Conservation (phyloP, 2,888 invertebrate species). For the Drosophila greeni region DNA sequence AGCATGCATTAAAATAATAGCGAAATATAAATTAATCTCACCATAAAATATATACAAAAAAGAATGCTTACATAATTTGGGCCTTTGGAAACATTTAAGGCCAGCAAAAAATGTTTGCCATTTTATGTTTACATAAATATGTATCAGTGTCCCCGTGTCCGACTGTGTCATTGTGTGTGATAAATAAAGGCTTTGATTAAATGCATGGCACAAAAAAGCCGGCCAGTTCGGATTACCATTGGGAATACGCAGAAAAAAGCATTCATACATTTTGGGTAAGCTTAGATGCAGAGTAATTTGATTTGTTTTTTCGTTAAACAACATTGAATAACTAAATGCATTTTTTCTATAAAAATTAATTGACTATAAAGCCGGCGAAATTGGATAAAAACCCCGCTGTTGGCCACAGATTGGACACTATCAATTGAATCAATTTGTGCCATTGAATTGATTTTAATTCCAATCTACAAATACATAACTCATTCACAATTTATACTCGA, state of each 20-base stretch:
- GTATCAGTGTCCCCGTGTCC: constrained; percentile 20
- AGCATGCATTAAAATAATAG: constrained; percentile 55
- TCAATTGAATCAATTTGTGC: constrained; percentile 17
- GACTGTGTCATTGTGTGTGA: constrained; percentile 21
- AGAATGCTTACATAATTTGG: constrained; percentile 44
- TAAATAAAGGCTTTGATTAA: constrained; percentile 48
- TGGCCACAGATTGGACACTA: constrained; percentile 6
- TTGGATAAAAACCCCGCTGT: constrained; percentile 4
- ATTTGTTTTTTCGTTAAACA: constrained; percentile 12
- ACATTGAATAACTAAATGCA: not conserved
- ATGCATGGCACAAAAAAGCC: constrained; percentile 32
- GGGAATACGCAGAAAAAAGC: constrained; percentile 22
- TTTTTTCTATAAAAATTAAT: constrained; percentile 18
- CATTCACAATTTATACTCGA: not conserved
- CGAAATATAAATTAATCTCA: constrained; percentile 32
- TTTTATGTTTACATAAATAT: constrained; percentile 33
- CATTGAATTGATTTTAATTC: constrained; percentile 1
- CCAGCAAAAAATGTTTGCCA: constrained; percentile 27
- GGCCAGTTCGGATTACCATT: constrained; percentile 58
- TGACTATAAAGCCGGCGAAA: constrained; percentile 4
- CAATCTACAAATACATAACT: not conserved
- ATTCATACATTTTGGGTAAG: constrained; percentile 23
- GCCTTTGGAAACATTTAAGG: constrained; percentile 46
- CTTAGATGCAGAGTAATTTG: constrained; percentile 11
- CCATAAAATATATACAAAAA: constrained; percentile 33